Percentiles rank a stretch among this genome's conserved stretches.
These are phyloP conservation scores for Apotomis turbidana DNA, from an alignment of 2,888 invertebrate species.

Conservation along the genomic window DNA sequence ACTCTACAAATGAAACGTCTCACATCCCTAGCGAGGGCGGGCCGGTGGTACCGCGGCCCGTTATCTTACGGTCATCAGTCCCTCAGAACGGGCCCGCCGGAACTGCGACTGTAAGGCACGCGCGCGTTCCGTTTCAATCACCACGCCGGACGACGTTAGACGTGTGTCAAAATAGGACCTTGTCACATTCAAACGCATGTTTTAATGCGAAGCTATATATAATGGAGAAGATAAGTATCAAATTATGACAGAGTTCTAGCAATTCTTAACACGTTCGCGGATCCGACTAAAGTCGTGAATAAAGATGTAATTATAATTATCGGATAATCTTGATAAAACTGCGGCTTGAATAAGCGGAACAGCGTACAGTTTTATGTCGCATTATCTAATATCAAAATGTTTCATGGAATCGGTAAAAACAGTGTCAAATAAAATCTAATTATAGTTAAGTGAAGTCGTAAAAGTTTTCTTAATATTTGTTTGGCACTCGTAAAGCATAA, in stretches of 20 bases:
- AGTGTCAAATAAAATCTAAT: constrained; percentile 9
- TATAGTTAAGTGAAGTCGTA: constrained; percentile 11
- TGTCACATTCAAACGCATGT: constrained; percentile 1
- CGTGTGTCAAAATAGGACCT: constrained; percentile 14
- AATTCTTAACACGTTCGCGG: neutral
- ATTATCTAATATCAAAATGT: neutral
- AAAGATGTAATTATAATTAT: constrained; percentile 1
- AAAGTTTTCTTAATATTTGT: constrained; percentile 17
- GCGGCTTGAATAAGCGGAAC: neutral
- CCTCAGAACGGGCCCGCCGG: constrained; percentile 35
- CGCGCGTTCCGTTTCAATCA: constrained; percentile 40
- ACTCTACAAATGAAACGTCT: constrained; percentile 18
- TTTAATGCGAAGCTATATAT: neutral
- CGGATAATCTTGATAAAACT: neutral
- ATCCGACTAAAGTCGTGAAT: neutral
- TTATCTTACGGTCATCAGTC: constrained; percentile 43
- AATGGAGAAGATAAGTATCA: neutral
- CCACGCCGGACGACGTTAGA: constrained; percentile 33
- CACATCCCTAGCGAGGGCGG: constrained; percentile 36
- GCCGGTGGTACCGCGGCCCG: constrained; percentile 33
- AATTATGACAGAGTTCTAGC: neutral
- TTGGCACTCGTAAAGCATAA: constrained; percentile 16
- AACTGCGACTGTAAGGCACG: constrained; percentile 32
- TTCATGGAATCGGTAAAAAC: constrained; percentile 2
- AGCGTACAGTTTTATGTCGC: constrained; percentile 10